phyloP scores from a whole-genome alignment of 1,140 invertebrate genomes.

The Drosophila persimilis region DNA sequence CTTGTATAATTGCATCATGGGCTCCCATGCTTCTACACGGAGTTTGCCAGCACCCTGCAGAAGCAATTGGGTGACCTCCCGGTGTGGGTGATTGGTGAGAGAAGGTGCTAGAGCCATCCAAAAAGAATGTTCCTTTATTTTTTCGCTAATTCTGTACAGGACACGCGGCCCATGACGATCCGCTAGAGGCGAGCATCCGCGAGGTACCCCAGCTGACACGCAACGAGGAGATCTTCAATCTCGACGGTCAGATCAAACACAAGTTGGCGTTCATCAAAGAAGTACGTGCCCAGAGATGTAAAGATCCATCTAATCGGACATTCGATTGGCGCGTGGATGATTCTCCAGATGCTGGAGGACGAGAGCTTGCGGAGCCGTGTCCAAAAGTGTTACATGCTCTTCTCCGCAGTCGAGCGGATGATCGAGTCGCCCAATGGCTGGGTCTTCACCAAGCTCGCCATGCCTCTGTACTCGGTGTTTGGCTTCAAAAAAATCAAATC shows the following conservation, averaged over 20 bases:
- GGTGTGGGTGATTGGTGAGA: conserved; percentile 86
- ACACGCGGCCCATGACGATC: conserved; percentile 88
- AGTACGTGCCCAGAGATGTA: conserved; percentile 87
- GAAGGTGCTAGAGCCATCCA: not conserved
- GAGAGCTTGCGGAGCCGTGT: conserved; percentile 83
- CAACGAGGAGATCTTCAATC: conserved; percentile 86
- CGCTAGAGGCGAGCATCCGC: conserved; percentile 81
- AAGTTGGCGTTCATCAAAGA: conserved; percentile 90
- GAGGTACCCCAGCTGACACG: conserved; percentile 83
- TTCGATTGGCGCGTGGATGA: conserved; percentile 93
- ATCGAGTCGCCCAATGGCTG: conserved; percentile 88
- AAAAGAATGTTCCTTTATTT: conserved; percentile 50
- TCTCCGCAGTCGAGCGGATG: conserved; percentile 93
- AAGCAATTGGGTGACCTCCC: conserved; percentile 85
- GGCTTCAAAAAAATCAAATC: too few species aligned
- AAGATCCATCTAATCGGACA: conserved; percentile 91
- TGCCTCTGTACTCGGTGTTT: conserved; percentile 70
- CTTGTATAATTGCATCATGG: too few species aligned
- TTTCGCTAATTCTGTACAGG: conserved; percentile 72
- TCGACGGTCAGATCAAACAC: conserved; percentile 91
- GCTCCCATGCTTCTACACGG: conserved; percentile 88
- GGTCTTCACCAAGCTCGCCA: conserved; percentile 83
- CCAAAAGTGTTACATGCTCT: conserved; percentile 88
- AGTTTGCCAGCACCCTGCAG: conserved; percentile 87
- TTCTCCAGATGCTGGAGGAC: conserved; percentile 88